These are phyloP conservation scores for Coturnix japonica DNA, from an alignment of 2,113 vertebrate genomes.

Conservation along the genomic window DNA sequence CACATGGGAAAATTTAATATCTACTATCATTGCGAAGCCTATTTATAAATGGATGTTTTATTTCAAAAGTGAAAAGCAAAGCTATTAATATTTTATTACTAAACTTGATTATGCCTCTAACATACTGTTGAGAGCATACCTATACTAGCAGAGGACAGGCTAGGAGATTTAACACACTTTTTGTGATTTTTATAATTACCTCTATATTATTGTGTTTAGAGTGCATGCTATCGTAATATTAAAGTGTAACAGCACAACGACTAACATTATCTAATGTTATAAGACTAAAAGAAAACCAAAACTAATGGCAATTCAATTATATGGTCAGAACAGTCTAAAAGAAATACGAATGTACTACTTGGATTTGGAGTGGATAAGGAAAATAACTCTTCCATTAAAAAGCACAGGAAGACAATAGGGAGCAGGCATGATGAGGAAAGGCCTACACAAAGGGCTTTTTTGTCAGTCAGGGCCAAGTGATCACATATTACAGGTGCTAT, in stretches of 20 bases:
- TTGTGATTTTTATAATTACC: background rate
- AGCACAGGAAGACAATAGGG: background rate
- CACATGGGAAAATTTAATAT: conserved; percentile 18
- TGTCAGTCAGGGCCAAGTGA: background rate
- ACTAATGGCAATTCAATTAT: background rate
- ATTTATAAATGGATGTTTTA: conserved; percentile 28
- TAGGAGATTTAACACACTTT: background rate
- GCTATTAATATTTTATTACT: conserved; percentile 40
- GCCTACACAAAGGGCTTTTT: background rate
- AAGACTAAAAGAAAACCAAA: background rate
- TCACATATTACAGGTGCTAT: background rate
- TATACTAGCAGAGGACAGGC: background rate
- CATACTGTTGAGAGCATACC: background rate
- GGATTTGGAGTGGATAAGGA: background rate
- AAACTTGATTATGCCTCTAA: background rate
- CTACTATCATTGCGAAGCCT: background rate
- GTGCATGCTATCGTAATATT: background rate
- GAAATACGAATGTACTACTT: background rate
- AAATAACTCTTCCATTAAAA: background rate
- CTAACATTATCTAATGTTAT: background rate
- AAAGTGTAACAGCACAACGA: background rate
- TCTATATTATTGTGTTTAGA: background rate
- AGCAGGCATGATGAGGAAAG: background rate
- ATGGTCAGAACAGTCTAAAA: background rate
- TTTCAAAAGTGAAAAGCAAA: conserved; percentile 26